These are phyloP conservation scores for Melangyna quadrimaculata DNA, from an alignment of 2,888 invertebrate species.

Conservation along the genomic window DNA sequence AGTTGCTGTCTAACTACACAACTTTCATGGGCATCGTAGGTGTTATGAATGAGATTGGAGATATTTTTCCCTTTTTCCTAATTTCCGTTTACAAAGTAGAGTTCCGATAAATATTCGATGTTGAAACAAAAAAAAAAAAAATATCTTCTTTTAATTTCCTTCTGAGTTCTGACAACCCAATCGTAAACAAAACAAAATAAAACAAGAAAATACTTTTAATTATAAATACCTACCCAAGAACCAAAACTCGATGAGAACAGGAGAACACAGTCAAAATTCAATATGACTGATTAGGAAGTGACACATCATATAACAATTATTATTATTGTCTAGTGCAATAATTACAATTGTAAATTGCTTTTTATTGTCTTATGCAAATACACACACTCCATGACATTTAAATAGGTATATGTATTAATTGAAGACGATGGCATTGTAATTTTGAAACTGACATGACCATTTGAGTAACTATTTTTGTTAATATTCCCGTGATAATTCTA, in stretches of 20 bases:
- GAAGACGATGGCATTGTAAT: too few relatives aligned
- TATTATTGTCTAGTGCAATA: not conserved
- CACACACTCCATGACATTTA: not conserved
- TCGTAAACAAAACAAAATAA: not conserved
- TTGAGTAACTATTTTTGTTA: too few relatives aligned
- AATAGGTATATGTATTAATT: not conserved
- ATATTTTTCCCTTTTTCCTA: too few relatives aligned
- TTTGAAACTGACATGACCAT: too few relatives aligned
- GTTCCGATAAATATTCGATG: not conserved
- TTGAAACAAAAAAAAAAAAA: too few relatives aligned
- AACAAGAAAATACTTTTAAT: not conserved
- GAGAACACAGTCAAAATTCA: not conserved
- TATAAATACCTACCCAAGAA: not conserved
- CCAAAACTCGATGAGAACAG: not conserved
- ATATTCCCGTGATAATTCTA: too few relatives aligned
- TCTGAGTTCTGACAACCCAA: not conserved
- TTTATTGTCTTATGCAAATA: constrained; percentile 2
- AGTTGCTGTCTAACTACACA: too few relatives aligned
- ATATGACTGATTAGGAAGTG: constrained; percentile 26
- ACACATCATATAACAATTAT: not conserved
- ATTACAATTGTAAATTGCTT: not conserved
- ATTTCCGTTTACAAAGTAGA: not conserved
- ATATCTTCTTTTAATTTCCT: constrained; percentile 1
- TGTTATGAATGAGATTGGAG: too few relatives aligned
- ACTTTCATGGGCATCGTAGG: too few relatives aligned